These are phyloP conservation scores for Lophotriccus pileatus DNA, from an alignment of 2,797 vertebrate species.

Conservation along the genomic window DNA sequence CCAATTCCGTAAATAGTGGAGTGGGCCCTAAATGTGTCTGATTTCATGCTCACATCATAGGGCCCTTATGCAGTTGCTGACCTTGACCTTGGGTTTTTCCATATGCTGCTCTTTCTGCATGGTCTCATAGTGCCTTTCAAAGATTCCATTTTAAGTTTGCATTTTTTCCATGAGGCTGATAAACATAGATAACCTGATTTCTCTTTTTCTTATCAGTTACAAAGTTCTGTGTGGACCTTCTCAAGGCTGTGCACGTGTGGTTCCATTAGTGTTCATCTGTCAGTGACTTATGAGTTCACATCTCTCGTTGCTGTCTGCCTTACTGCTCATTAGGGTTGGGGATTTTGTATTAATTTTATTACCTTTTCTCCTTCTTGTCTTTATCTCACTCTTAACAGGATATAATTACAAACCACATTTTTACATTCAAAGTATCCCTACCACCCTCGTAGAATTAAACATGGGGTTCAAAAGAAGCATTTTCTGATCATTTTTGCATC, in stretches of 20 bases:
- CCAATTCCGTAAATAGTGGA: not conserved
- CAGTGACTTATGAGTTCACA: not conserved
- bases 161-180: not conserved
- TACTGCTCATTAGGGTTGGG: not conserved
- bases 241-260: not conserved
- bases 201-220: not conserved
- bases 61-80: not conserved
- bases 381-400: not conserved
- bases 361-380: not conserved
- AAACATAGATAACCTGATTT: not conserved
- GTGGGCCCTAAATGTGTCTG: not conserved
- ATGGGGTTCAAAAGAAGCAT: not conserved
- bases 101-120: not conserved
- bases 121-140: not conserved
- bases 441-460: not conserved
- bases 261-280: not conserved
- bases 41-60: not conserved
- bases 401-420: not conserved
- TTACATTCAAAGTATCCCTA: not conserved
- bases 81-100: not conserved
- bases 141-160: not conserved
- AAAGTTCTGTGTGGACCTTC: not conserved
- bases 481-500: not conserved
- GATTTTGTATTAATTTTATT: not conserved
- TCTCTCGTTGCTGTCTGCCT: not conserved